Base-by-base conservation (phyloP, 2,113 vertebrate genomes). In the Takifugu flavidus region DNA sequence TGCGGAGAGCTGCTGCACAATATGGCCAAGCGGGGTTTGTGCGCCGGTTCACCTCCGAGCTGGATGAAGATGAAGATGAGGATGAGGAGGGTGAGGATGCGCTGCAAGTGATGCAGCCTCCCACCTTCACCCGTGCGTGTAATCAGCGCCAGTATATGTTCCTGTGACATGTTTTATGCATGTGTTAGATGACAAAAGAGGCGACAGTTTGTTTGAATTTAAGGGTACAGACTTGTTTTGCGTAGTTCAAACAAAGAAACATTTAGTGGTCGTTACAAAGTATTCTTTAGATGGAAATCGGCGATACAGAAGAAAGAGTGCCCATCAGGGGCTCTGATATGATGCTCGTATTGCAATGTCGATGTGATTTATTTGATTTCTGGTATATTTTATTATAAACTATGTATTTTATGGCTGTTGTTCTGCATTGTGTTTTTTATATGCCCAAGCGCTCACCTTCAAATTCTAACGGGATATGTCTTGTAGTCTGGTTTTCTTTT, bases 1-100 rank as follows among this genome's bases (percentile, higher is more conserved):
- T 82, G 77, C 55, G 60, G 62, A 59, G 65, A 70, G 71, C 83
- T 76, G 78, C 15, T 84, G 74, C 83, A 80, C 85, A 86, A 88
- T 86, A 86, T 83, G 79, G 80, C 80, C 82, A 75, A 78, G 66
- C 56, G 70, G 59, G 53, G 45, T 71, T 14, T 72, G 76, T 64
- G 67, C 67, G 71, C 61, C 65, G 61, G 56, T 54, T 43, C 74
- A 25, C 65, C 75, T 74, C 72, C 13, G 67, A 78, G 62, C 77
- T 82, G 78, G 70, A 79, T 81, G 82, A 74, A 74, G 80, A 75
- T 74, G 81, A 72, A 80, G 80, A n/a, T 25, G 47, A 25, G 14
- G 47, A 4, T 49, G 47, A 20, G 3, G 47, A 49, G 3, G 47
- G 6, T 49, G 46, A n/a, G 12, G 44, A 46, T 79, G 80, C 78